A percentile compares a stretch with the other conserved stretches of the same genome.
Conservation (phyloP, 2,797 vertebrate species). For the Graptemys geographica region DNA sequence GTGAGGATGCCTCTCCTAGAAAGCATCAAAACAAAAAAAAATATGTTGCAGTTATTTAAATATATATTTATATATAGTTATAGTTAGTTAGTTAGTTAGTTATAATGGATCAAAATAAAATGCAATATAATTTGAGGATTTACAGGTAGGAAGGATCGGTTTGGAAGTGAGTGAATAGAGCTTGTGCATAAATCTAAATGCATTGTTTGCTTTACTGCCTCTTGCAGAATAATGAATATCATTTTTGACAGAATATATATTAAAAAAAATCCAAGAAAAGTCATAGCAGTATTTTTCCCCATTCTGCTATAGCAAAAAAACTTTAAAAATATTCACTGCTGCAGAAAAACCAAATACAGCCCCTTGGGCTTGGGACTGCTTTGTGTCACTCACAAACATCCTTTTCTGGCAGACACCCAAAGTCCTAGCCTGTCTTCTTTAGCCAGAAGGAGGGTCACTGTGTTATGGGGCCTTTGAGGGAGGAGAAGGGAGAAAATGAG, state of each 20-base stretch:
- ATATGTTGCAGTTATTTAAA: background rate
- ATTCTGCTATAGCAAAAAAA: conserved; percentile 9
- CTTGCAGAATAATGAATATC: background rate
- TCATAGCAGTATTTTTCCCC: background rate
- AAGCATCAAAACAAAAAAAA: background rate
- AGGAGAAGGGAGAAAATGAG: background rate
- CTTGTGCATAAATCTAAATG: background rate
- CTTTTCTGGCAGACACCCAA: conserved; percentile 46
- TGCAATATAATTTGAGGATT: conserved; percentile 17
- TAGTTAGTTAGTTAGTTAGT: too few relatives aligned
- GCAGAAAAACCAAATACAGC: background rate
- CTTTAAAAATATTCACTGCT: conserved; percentile 39
- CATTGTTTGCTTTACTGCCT: background rate
- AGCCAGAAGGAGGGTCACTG: background rate
- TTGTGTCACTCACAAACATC: conserved; percentile 27
- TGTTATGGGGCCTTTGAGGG: background rate
- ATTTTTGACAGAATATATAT: conserved; percentile 32
- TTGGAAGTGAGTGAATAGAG: conserved; percentile 12
- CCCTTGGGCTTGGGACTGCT: conserved; percentile 21
- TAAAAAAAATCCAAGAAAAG: background rate
- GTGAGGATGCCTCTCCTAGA: background rate
- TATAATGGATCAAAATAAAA: background rate
- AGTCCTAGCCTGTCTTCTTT: conserved; percentile 15
- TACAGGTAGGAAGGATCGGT: background rate
- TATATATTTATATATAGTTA: too few relatives aligned